These are phyloP conservation scores for Stictonetta naevosa DNA, from an alignment of 2,113 vertebrate genomes.

Conservation along the genomic window DNA sequence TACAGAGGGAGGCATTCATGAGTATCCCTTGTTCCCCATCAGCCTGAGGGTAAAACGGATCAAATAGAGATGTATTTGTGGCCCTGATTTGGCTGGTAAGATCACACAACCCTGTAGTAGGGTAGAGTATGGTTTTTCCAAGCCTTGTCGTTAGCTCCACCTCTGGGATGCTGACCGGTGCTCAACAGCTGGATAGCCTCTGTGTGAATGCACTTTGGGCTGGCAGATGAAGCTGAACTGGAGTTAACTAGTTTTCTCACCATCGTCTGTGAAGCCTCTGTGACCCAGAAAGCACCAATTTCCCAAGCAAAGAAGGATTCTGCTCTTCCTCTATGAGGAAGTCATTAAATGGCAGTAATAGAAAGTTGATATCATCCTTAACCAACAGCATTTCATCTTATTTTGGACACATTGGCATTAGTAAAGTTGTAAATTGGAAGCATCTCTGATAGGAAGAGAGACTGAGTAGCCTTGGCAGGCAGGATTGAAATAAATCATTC, in stretches of 20 bases:
- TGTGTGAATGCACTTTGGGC: neutral
- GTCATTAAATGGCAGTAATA: neutral
- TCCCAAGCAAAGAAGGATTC: neutral
- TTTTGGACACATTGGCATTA: neutral
- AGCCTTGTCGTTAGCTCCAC: neutral
- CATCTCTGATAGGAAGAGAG: neutral
- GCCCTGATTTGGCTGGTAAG: neutral
- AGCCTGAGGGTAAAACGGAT: neutral
- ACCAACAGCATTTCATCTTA: neutral
- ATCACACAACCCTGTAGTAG: neutral
- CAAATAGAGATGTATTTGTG: fast-evolving
- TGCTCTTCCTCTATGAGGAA: neutral
- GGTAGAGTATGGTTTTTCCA: neutral
- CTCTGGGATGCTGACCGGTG: neutral
- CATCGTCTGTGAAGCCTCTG: neutral
- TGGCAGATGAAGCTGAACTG: neutral
- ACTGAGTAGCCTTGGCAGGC: neutral
- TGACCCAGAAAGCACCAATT: neutral
- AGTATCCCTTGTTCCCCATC: neutral
- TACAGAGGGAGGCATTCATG: neutral
- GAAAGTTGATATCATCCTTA: neutral
- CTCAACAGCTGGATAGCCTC: neutral
- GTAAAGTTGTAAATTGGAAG: neutral
- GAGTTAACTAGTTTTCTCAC: neutral
- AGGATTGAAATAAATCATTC: constrained; percentile 16